phyloP scores from a whole-genome alignment of 2,888 invertebrate species.

The Eledona agricola region DNA sequence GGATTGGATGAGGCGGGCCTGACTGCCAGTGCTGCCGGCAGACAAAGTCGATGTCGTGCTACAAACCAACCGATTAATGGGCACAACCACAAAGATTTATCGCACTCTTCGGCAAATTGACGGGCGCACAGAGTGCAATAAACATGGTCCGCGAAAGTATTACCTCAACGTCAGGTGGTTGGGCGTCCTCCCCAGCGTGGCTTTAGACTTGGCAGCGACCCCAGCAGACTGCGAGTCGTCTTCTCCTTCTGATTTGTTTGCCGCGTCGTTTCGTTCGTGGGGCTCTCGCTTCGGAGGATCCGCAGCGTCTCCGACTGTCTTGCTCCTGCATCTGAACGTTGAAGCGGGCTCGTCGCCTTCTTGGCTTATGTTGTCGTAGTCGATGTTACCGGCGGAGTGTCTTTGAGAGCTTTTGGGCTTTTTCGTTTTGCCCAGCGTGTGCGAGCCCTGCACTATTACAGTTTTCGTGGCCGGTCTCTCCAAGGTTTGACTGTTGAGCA shows the following conservation, averaged over 20 bases:
- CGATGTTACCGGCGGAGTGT: constrained; percentile 85
- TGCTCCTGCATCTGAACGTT: constrained; percentile 83
- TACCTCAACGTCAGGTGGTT: constrained; percentile 90
- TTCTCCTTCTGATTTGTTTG: constrained; percentile 88
- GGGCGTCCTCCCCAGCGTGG: constrained; percentile 84
- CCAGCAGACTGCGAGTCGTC: constrained; percentile 80
- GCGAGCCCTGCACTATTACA: constrained; percentile 72
- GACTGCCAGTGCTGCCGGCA: constrained; percentile 92
- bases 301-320: constrained; percentile 87
- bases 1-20: constrained; percentile 91
- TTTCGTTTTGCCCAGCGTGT: constrained; percentile 85
- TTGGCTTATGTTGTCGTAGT: constrained; percentile 82
- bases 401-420: constrained; percentile 78
- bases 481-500: constrained; percentile 67
- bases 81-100: constrained; percentile 4
- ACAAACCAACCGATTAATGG: constrained; percentile 17
- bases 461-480: constrained; percentile 65
- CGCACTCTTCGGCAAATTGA: no score
- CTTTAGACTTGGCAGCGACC: constrained; percentile 67
- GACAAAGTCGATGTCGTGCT: constrained; percentile 94
- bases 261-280: constrained; percentile 72
- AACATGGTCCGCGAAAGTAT: constrained; percentile 2
- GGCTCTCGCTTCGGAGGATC: constrained; percentile 59
- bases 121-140: no score
- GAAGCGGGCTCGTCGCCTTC: constrained; percentile 72